Conservation (phyloP, 2,888 invertebrate genomes). For the Linnaemya vulpina region DNA sequence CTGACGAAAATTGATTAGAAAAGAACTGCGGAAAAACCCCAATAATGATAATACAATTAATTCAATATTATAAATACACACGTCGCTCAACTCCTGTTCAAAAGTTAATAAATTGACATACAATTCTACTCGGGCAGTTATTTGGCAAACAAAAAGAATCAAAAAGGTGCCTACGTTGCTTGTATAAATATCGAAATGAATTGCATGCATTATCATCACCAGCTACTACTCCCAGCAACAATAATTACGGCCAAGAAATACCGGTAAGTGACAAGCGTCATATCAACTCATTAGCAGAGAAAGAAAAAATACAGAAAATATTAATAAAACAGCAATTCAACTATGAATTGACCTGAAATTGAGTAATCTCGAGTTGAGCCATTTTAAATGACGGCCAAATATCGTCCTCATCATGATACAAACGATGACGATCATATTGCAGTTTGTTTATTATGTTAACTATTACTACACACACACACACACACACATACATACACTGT, state of each 20-base stretch:
- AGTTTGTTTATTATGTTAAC: conserved; percentile 34
- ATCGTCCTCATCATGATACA: conserved; percentile 28
- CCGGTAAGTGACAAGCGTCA: conserved; percentile 10
- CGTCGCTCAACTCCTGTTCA: no score
- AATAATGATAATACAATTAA: no score
- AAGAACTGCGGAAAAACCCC: no score
- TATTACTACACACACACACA: not conserved
- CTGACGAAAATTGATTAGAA: no score
- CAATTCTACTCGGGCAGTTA: not conserved
- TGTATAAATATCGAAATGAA: not conserved
- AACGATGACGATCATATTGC: conserved; percentile 10
- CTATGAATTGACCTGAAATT: conserved; percentile 40
- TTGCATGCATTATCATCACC: conserved; percentile 9
- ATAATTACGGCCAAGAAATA: conserved; percentile 8
- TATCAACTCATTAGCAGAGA: not conserved
- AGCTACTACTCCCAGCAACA: conserved; percentile 6
- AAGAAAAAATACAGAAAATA: no score
- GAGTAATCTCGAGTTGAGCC: conserved; percentile 40
- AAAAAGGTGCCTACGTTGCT: not conserved
- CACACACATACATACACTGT: not conserved
- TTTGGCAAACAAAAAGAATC: not conserved
- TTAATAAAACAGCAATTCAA: conserved; percentile 53
- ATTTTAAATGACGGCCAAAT: conserved; percentile 70
- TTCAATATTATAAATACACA: no score
- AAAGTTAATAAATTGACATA: no score